Conservation (phyloP, 2,797 vertebrate species). For the Myripristis murdjan region DNA sequence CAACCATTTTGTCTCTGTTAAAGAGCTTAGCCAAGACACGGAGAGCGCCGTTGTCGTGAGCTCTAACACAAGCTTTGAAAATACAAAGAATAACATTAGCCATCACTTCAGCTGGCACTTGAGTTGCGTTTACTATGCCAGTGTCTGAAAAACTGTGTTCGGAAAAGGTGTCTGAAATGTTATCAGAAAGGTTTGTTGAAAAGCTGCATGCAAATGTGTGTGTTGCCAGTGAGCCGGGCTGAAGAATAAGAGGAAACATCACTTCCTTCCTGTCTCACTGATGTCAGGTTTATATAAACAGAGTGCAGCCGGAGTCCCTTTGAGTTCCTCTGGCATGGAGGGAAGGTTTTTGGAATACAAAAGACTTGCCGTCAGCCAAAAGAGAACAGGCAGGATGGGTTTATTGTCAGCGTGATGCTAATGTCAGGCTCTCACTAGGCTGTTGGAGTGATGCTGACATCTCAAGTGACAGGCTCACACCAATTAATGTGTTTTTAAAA, state of each 20-base stretch:
- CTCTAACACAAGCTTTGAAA: constrained; percentile 35
- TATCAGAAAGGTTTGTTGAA: constrained; percentile 35
- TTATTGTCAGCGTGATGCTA: constrained; percentile 4
- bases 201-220: constrained; percentile 59
- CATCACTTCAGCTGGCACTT: constrained; percentile 25
- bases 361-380: constrained; percentile 25
- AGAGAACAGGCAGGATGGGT: background rate
- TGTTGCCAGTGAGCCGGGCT: constrained; percentile 29
- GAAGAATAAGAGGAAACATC: constrained; percentile 9
- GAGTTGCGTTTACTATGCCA: constrained; percentile 17
- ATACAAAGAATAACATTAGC: constrained; percentile 21
- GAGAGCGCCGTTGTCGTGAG: constrained; percentile 38
- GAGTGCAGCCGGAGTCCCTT: constrained; percentile 6
- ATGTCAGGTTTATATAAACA: constrained; percentile 46
- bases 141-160: too few relatives aligned
- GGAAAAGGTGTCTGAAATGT: constrained; percentile 40
- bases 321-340: constrained; percentile 22
- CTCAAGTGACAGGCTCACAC: background rate
- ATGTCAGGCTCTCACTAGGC: background rate
- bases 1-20: constrained; percentile 74
- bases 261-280: constrained; percentile 28
- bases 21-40: constrained; percentile 63
- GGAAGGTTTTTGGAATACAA: constrained; percentile 21
- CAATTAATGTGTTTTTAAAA: background rate
- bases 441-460: background rate